Evolutionary conservation across 2,797 vertebrate species (phyloP).

Genomic region (Ispidina lecontei): DNA sequence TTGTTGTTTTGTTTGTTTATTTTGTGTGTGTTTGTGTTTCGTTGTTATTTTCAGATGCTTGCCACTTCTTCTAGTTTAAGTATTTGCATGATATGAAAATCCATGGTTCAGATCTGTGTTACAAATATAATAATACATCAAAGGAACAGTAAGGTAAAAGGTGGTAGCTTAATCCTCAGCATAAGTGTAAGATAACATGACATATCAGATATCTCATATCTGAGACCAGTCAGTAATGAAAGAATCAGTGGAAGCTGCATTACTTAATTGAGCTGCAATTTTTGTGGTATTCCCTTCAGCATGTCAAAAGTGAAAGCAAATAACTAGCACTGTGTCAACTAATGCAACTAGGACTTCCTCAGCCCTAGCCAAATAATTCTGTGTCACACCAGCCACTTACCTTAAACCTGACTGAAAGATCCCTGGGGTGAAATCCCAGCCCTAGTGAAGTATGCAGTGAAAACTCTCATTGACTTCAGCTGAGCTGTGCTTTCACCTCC

Average conservation of each 20-base stretch:
- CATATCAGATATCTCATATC: too few species aligned
- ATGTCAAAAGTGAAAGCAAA: background rate
- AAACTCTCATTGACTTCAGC: background rate
- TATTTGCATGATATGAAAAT: background rate
- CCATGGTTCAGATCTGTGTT: background rate
- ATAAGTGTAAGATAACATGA: background rate
- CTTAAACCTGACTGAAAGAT: background rate
- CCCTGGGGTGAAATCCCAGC: background rate
- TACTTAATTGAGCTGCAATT: background rate
- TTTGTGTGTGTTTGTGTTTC: background rate
- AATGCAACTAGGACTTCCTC: background rate
- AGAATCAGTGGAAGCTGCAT: background rate
- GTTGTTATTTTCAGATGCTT: background rate
- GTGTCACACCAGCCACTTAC: background rate
- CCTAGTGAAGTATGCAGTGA: background rate
- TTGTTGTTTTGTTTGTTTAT: background rate
- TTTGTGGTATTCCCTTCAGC: background rate
- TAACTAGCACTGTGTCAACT: background rate
- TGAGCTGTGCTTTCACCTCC: background rate
- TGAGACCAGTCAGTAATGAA: background rate
- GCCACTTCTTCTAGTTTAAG: background rate
- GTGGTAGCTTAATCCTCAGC: background rate
- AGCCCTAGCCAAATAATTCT: background rate
- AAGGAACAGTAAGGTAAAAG: background rate
- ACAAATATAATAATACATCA: fast-evolving